Percentiles rank a stretch among this genome's conserved stretches.
phyloP scores from a whole-genome alignment of 2,113 vertebrate genomes.

The Podiceps cristatus region DNA sequence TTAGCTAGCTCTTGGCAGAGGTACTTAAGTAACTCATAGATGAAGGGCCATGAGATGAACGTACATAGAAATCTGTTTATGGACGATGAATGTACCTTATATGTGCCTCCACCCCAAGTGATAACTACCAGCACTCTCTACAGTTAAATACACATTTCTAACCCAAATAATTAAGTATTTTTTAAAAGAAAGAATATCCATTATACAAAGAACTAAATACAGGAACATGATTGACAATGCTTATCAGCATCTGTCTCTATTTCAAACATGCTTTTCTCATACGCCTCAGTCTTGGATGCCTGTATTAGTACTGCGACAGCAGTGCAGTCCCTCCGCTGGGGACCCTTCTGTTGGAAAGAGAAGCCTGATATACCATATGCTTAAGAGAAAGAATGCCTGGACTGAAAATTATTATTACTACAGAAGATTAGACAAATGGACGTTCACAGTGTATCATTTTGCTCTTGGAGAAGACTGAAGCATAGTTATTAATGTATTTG shows the following conservation, averaged over 20 bases:
- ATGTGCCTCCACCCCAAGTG: neutral
- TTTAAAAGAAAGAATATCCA: neutral
- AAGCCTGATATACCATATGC: neutral
- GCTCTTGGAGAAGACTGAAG: neutral
- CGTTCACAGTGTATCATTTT: neutral
- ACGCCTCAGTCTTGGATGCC: neutral
- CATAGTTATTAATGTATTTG: neutral
- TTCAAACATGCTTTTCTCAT: neutral
- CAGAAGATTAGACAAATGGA: neutral
- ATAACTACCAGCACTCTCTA: neutral
- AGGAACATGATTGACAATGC: neutral
- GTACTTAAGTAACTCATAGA: neutral
- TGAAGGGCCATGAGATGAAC: neutral
- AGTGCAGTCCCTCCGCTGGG: neutral
- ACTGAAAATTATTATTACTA: constrained; percentile 4
- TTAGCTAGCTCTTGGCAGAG: neutral
- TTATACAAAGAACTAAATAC: neutral
- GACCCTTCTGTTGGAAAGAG: neutral
- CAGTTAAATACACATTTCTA: neutral
- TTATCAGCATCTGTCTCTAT: neutral
- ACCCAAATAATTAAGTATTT: neutral
- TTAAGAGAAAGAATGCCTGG: neutral
- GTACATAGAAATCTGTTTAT: neutral
- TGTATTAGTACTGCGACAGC: neutral
- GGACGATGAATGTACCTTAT: neutral